Base-by-base conservation (phyloP, 2,888 invertebrate species). In the Drosophila rellima region DNA sequence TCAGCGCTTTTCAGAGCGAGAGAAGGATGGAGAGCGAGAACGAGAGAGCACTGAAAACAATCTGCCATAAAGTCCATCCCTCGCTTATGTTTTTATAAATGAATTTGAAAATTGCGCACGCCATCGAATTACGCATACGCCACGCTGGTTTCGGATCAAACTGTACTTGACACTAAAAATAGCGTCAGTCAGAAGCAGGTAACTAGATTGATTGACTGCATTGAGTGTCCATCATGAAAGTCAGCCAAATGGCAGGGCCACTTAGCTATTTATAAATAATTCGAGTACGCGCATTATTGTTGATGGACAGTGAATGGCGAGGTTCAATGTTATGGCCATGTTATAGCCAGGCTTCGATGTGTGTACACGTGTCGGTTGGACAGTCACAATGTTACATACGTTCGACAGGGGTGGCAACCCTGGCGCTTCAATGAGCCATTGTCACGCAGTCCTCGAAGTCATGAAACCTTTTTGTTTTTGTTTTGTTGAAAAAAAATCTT, bases 271-370 rank as follows among this genome's bases (percentile, higher is more conserved):
- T 26, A 76, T 71, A 83, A 77, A 83, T 84, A 84, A 84, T 78
- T 69, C 64, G 57, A 54, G 44, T 65, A 51, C 47, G 64, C 61
- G 61, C 47, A n/a, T 69, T 61, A 57, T 73, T 61, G 64, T 74
- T 84, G 69, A 86, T 72, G 81, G 83, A 82, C 83, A 66, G 50
- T 52, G 69, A 65, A 66, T 59, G 64, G 61, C 51, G 66, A 86
- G 86, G 82, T 82, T 82, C 82, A 82, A 77, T 83, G 87, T 61
- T 80, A 71, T 37, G 55, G 62, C 62, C 52, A n/a, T 18, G 87
- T 61, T 80, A 71, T 37, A 51, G 62, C 62, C 52, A n/a, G n/a
- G 20, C 17, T 15, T 47, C 17, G 13, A n/a, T 37, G n/a, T 47
- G 15, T 51, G 15, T 42, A 23, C 13, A 23, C 26, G 31, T 62